Evolutionary conservation across 2,888 invertebrate genomes (phyloP), one percentile per base, ranked within the genome.

Genomic region (Panopea generosa): DNA sequence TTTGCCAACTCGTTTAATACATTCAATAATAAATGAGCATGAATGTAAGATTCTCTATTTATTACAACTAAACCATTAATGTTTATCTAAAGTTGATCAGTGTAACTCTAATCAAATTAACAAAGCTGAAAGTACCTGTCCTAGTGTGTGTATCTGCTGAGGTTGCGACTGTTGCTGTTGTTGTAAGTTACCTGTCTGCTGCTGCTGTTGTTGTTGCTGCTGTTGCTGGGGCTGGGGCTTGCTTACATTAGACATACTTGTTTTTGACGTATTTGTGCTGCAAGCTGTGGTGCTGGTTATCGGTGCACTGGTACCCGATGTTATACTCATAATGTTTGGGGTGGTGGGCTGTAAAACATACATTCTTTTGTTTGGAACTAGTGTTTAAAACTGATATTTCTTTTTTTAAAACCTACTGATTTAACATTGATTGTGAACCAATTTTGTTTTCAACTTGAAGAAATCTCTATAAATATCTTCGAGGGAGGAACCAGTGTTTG

Each of bases 261-360:
- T 66, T 69, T 84, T 83, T 22, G 56, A 66, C 18, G 65, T 62
- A 50, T 69, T 81, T 38, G 66, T 71, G 27, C 56, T 81, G n/a
- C 71, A 74, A 0, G 84, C 71, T 2, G 70, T 47, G 11, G 80
- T 61, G 43, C 67, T 80, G 18, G 83, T 78, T 11, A 77, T 55
- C 50, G 76, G 77, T 45, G 75, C 69, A 26, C 52, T 60, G 33
- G 60, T 70, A 22, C 62, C 68, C 4, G 78, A 62, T 24, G 82
- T 72, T 2, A 79, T 53, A 16, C 73, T 70, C 53, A 82, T 67
- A 16, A 73, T 63, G 57, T 74, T 75, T 53, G 79, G 71, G 7
- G 79, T 72, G 4, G 75, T 74, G 1, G 79, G 79, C 79, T 79
- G 68, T 2, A 71, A 69, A n/a, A 22, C 49, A 49, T n/a, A n/a